These are phyloP conservation scores for Entomobrya multifasciata DNA, from an alignment of 2,888 invertebrate genomes.

Conservation along the genomic window DNA sequence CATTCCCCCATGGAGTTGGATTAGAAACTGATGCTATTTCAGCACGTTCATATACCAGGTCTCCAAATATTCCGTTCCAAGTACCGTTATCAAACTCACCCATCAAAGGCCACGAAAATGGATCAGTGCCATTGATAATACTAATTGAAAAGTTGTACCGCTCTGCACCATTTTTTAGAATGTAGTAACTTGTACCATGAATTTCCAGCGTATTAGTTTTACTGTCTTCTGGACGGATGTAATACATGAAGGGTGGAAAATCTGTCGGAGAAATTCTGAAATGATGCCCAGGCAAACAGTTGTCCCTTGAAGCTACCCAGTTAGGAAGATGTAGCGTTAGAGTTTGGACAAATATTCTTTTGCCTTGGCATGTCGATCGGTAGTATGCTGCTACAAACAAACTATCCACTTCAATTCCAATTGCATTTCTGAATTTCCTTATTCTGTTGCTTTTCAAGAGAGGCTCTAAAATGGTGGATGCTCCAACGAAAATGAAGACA, in stretches of 20 bases:
- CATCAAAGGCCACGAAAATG: constrained; percentile 25
- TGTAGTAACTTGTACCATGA: constrained; percentile 62
- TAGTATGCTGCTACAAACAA: too few species aligned
- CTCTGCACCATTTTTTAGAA: constrained; percentile 29
- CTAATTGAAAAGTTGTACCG: constrained; percentile 37
- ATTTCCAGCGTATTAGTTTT: constrained; percentile 4
- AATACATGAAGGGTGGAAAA: constrained; percentile 72
- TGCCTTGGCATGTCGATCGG: too few species aligned
- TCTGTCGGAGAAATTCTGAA: constrained; percentile 66
- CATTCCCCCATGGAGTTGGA: constrained; percentile 66
- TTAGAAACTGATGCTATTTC: constrained; percentile 70
- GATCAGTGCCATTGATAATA: too few species aligned
- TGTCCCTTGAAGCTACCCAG: constrained; percentile 55
- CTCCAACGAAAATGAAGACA: constrained; percentile 9
- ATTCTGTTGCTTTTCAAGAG: neutral
- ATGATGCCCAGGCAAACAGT: constrained; percentile 57
- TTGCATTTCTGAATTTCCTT: neutral
- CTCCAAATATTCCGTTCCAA: constrained; percentile 73
- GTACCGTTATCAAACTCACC: constrained; percentile 55
- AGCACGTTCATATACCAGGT: constrained; percentile 52
- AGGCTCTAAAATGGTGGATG: neutral
- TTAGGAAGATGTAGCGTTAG: too few species aligned
- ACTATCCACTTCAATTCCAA: neutral
- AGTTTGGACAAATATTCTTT: too few species aligned
- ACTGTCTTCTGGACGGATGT: constrained; percentile 26